Evolutionary conservation across 2,113 vertebrate genomes (phyloP).

Genomic region (Pteronura brasiliensis): DNA sequence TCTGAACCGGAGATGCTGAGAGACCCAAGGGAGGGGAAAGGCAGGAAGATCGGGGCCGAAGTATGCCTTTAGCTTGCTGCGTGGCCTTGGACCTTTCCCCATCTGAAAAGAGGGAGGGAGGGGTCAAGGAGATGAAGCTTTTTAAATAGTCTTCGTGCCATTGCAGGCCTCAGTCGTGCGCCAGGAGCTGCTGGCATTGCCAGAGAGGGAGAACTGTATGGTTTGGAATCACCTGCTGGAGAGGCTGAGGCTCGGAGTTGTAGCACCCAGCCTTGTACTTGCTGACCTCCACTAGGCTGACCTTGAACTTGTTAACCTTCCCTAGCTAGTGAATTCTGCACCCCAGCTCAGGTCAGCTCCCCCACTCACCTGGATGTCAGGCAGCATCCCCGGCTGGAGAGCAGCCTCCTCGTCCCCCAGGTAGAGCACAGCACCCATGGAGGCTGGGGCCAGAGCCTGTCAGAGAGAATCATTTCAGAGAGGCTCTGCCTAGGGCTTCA

Average conservation of each 20-base stretch:
- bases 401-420: conserved; percentile 89
- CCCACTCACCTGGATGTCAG: conserved; percentile 87
- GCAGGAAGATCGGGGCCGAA: not conserved
- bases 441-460: conserved; percentile 80
- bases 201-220: not conserved
- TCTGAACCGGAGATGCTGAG: not conserved
- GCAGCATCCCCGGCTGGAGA: conserved; percentile 84
- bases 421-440: conserved; percentile 85
- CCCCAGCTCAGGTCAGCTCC: not conserved
- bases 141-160: not conserved
- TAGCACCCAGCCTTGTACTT: accelerated
- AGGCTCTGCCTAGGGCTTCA: not conserved
- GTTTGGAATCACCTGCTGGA: accelerated
- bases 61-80: not conserved
- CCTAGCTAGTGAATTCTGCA: accelerated
- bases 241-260: not conserved
- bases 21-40: not conserved
- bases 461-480: not conserved
- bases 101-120: not conserved
- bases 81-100: not conserved
- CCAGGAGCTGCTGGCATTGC: not conserved
- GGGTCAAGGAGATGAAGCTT: not conserved
- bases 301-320: not conserved
- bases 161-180: accelerated
- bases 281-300: no score